Percentiles rank a stretch among this genome's conserved stretches.
These are phyloP conservation scores for Campoletis sonorensis DNA, from an alignment of 1,140 invertebrate species.

Conservation along the genomic window DNA sequence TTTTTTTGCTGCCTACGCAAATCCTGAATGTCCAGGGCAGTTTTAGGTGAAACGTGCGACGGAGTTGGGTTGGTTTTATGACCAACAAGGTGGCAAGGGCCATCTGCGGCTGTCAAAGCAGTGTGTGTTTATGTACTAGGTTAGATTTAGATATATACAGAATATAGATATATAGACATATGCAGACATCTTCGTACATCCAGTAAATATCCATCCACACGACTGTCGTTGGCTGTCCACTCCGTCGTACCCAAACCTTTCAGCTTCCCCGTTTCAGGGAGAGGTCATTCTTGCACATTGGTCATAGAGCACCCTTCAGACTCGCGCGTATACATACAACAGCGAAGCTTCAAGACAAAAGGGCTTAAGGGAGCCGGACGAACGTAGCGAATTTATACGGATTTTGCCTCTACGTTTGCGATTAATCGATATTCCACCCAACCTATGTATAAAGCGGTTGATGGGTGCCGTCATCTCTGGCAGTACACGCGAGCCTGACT, in stretches of 20 bases:
- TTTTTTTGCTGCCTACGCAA: not conserved
- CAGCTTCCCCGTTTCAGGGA: conserved; percentile 38
- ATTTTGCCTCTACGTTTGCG: not conserved
- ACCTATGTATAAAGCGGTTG: not conserved
- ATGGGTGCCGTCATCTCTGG: not conserved
- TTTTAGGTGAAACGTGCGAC: conserved; percentile 47
- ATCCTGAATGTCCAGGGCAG: not conserved
- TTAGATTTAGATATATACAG: conserved; percentile 53
- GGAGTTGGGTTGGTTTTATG: conserved; percentile 61
- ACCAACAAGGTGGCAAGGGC: conserved; percentile 66
- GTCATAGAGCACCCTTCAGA: conserved; percentile 7
- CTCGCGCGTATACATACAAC: not conserved
- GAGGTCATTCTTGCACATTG: conserved; percentile 53
- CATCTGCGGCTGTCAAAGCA: conserved; percentile 64
- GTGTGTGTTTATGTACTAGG: conserved; percentile 48
- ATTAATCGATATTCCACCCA: not conserved
- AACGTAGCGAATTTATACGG: not conserved
- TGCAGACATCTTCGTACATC: no score
- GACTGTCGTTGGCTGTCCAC: not conserved
- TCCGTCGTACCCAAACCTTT: conserved; percentile 37
- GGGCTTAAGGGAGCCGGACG: not conserved
- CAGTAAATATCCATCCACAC: no score
- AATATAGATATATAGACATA: no score
- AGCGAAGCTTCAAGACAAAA: not conserved
- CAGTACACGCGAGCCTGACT: not conserved